Base-by-base conservation (phyloP, 2,113 vertebrate species). In the Pholis gunnellus region DNA sequence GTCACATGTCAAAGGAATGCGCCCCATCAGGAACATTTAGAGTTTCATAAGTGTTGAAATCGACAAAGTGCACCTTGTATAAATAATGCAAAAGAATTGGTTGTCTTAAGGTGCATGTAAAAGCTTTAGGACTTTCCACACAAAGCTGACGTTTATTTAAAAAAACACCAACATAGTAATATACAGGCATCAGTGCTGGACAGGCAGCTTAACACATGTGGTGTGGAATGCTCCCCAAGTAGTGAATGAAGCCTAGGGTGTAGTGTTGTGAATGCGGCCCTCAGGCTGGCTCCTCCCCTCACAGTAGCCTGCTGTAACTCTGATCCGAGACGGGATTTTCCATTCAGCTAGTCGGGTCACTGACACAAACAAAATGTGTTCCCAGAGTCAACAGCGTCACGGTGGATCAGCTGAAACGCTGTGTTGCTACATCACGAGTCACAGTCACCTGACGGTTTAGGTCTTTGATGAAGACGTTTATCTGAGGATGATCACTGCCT, bases 1-100 rank as follows among this genome's bases (percentile, higher is more conserved):
- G 60, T 73, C 0, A 44, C 79, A 75, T 60, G 76, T 42, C 15
- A 63, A 22, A 66, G 67, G 50, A 82, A 84, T 36, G 74, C 25
- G 29, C 61, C 65, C 42, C 40, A 29, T 79, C 71, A 46, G 25
- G 42, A 66, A 71, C 46, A 27, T 13, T 57, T 7, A 3, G 10
- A 27, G 22, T 57, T 57, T 13, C 22, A 5, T 3, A 14, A 27
- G 10, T 5, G 56, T 59, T 27, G 1, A 56, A 25, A 46, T 9
- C 46, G 15, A 6, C 11, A 59, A 27, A 57, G 25, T 22, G 13
- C 25, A 22, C 1, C 18, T 13, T 56, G 56, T 20, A 7, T 25
- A 14, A 61, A 69, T 31, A 9, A 75, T 6, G 20, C 20, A 7
- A 20, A 22, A 36, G 7, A 0, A 5, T 17, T 31, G 5, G 9